Conservation (phyloP, 2,888 invertebrate species). For the Caenorhabditis sp. region DNA sequence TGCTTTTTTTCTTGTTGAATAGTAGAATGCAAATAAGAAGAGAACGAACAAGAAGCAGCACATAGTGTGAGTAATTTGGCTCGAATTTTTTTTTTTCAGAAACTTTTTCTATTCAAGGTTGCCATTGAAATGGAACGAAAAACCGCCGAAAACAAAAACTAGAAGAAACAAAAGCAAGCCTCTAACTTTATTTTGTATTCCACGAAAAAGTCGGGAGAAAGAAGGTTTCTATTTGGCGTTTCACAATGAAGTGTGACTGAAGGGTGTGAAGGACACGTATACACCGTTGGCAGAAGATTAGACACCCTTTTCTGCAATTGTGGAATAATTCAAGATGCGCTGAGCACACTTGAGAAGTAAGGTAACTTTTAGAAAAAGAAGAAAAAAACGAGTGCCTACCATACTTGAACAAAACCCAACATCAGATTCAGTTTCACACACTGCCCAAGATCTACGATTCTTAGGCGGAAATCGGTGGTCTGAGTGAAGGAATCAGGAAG, state of each 20-base stretch:
- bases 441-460: not conserved
- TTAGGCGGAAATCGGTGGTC: not conserved
- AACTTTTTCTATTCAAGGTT: not conserved
- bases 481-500: not conserved
- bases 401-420: constrained; percentile 1
- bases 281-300: constrained; percentile 56
- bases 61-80: not conserved
- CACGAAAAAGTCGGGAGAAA: constrained; percentile 20
- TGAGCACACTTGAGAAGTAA: constrained; percentile 44
- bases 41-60: not conserved
- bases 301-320: constrained; percentile 39
- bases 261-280: constrained; percentile 43
- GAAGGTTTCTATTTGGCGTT: not conserved
- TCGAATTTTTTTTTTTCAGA: not conserved
- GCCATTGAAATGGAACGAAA: constrained; percentile 24
- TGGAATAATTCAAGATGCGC: constrained; percentile 50
- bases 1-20: not conserved
- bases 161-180: constrained; percentile 11
- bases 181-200: constrained; percentile 36
- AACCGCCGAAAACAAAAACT: constrained; percentile 3
- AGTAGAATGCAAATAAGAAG: not conserved
- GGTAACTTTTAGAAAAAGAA: constrained; percentile 24
- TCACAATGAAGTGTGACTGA: constrained; percentile 54
- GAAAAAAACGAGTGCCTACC: constrained; percentile 4
- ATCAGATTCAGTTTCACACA: not conserved